phyloP scores from a whole-genome alignment of 2,888 invertebrate genomes.

The Andricus curvator region DNA sequence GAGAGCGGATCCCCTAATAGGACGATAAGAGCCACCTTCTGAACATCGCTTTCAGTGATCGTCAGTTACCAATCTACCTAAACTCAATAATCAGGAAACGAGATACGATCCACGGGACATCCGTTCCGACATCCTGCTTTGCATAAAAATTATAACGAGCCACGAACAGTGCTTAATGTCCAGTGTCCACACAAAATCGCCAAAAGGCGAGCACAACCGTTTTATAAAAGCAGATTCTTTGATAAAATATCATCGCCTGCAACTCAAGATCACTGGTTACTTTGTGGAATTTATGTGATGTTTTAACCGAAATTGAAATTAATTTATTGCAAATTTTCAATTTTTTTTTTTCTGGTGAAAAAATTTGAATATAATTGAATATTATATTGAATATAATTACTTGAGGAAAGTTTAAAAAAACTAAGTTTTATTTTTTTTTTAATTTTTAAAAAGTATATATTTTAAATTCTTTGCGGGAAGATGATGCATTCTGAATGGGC shows the following conservation, averaged over 20 bases:
- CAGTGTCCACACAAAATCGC: slow-evolving; percentile 37
- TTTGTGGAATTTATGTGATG: slow-evolving; percentile 4
- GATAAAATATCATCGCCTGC: slow-evolving; percentile 12
- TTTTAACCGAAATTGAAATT: slow-evolving; percentile 2
- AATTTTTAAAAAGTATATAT: too few species aligned
- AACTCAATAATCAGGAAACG: slow-evolving; percentile 62
- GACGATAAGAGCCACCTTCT: slow-evolving; percentile 72
- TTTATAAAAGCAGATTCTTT: slow-evolving; percentile 22
- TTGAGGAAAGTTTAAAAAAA: too few species aligned
- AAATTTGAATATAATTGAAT: too few species aligned
- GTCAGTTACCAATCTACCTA: slow-evolving; percentile 49
- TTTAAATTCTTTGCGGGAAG: too few species aligned
- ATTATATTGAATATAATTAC: too few species aligned
- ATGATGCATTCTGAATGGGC: too few species aligned
- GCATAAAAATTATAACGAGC: slow-evolving; percentile 37
- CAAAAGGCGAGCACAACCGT: slow-evolving; percentile 30
- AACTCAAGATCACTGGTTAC: slow-evolving; percentile 1
- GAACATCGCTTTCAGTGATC: slow-evolving; percentile 54
- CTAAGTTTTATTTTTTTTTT: too few species aligned
- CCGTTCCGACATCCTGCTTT: slow-evolving; percentile 50
- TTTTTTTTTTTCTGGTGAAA: accelerated
- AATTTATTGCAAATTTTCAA: too few species aligned
- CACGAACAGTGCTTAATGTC: slow-evolving; percentile 30
- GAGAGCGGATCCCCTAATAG: slow-evolving; percentile 70
- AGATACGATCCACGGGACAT: slow-evolving; percentile 60